Percentiles rank a stretch among this genome's conserved stretches.
These are phyloP conservation scores for Puntigrus tetrazona DNA, from an alignment of 2,113 vertebrate species.

Conservation along the genomic window DNA sequence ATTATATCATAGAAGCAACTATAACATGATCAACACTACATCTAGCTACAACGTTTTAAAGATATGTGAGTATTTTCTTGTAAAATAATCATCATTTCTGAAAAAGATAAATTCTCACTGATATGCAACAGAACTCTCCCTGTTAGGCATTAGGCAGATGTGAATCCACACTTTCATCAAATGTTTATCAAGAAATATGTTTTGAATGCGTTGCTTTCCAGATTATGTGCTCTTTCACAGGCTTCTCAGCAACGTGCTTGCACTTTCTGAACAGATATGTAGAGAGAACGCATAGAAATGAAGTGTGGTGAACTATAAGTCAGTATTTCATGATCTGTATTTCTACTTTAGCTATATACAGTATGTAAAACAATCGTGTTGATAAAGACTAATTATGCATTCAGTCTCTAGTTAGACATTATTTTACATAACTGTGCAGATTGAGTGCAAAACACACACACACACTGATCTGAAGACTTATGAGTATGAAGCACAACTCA, in stretches of 20 bases:
- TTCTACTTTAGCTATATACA: no score
- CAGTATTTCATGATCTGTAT: no score
- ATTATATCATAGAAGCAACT: background rate
- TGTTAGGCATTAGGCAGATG: no score
- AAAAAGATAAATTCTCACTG: no score
- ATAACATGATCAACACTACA: background rate
- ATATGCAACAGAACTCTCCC: no score
- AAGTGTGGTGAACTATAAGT: no score
- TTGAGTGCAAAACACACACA: background rate
- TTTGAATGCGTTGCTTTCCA: background rate
- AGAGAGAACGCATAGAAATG: no score
- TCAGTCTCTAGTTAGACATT: background rate
- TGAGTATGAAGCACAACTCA: conserved; percentile 12
- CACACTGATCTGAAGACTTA: background rate
- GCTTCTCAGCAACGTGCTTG: background rate
- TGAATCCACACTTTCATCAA: background rate
- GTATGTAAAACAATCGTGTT: no score
- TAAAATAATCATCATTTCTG: no score
- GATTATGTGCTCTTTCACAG: background rate
- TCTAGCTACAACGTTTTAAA: background rate
- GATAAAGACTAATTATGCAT: background rate
- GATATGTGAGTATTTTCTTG: no score
- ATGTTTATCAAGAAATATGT: background rate
- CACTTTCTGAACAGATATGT: background rate
- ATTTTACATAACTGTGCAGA: background rate